These are phyloP conservation scores for Acanthopleura granulata DNA, from an alignment of 2,888 invertebrate species.

Conservation along the genomic window DNA sequence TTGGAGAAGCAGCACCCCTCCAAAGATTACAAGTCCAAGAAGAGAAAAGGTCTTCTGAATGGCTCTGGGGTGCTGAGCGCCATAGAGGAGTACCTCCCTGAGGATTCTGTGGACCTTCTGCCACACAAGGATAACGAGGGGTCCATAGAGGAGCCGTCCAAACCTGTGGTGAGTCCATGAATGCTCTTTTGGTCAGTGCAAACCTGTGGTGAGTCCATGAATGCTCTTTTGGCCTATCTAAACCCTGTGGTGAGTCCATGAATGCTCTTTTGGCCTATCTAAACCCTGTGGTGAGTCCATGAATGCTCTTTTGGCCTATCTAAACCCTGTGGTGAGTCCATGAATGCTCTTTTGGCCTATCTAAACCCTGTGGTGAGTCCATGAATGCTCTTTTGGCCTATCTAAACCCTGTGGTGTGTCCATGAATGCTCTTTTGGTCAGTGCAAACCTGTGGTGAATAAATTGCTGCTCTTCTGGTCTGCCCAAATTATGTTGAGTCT, in stretches of 20 bases:
- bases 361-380: too few relatives aligned
- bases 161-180: neutral
- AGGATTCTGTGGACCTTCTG: constrained; percentile 4
- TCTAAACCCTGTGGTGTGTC: too few relatives aligned
- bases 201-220: neutral
- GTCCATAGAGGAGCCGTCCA: neutral
- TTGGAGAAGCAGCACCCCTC: constrained; percentile 47
- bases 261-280: neutral
- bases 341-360: too few relatives aligned
- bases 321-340: too few relatives aligned
- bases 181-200: neutral
- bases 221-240: neutral
- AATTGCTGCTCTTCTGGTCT: too few relatives aligned
- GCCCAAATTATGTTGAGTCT: too few relatives aligned
- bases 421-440: too few relatives aligned
- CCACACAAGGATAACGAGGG: neutral
- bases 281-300: neutral
- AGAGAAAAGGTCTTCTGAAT: constrained; percentile 9
- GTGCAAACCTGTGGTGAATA: too few relatives aligned
- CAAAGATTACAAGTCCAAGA: constrained; percentile 27
- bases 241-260: neutral
- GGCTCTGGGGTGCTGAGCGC: neutral
- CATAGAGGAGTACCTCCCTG: constrained; percentile 6
- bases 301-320: too few relatives aligned
- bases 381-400: too few relatives aligned